These are phyloP conservation scores for Phoxinus dragarum DNA, from an alignment of 2,797 vertebrate genomes.

Conservation along the genomic window DNA sequence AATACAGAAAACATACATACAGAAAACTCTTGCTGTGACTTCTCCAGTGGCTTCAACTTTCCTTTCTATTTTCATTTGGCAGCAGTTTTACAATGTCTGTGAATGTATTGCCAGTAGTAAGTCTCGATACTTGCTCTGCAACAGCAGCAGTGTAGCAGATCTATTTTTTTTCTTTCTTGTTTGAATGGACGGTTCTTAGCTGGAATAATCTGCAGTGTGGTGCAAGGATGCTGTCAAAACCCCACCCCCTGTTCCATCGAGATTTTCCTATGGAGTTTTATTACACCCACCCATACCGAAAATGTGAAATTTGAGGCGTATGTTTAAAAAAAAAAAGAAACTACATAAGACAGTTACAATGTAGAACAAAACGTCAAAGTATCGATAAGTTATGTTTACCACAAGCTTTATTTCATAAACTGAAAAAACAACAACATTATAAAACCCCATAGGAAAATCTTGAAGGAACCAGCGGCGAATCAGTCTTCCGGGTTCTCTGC, in stretches of 20 bases:
- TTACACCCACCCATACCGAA: background rate
- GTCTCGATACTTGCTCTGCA: too few relatives aligned
- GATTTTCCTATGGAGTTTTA: too few relatives aligned
- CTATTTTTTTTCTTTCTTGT: too few relatives aligned
- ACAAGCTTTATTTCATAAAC: background rate
- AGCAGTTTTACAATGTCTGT: too few relatives aligned
- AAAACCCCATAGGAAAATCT: background rate
- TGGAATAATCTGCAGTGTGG: background rate
- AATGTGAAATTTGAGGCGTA: background rate
- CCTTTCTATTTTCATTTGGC: too few relatives aligned
- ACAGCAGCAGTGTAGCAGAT: too few relatives aligned
- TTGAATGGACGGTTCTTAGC: background rate
- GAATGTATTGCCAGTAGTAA: too few relatives aligned
- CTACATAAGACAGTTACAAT: background rate
- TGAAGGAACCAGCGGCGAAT: background rate
- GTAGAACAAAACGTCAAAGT: background rate
- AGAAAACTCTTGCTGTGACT: background rate
- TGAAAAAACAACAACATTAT: background rate
- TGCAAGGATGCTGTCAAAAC: too few relatives aligned
- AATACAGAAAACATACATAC: background rate
- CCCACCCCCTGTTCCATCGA: too few relatives aligned
- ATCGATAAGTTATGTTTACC: background rate
- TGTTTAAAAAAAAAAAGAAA: background rate
- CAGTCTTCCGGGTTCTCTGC: background rate
- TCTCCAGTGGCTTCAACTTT: too few relatives aligned